Conservation (phyloP, 2,797 vertebrate genomes). For the Lithobates sylvaticus region DNA sequence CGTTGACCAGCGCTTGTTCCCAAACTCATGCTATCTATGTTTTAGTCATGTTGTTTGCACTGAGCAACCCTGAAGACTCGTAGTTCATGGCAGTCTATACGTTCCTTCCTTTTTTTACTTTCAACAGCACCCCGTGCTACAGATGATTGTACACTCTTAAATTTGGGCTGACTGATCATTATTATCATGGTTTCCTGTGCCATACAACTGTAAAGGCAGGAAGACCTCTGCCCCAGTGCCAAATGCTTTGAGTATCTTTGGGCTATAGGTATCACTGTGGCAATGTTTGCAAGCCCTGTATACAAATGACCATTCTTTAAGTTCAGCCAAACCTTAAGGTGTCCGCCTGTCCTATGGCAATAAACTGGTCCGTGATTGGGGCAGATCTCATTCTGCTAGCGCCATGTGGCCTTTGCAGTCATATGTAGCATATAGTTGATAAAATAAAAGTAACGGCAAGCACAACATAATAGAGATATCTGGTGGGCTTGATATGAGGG, state of each 20-base stretch:
- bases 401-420: conserved; percentile 57
- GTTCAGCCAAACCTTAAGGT: conserved; percentile 19
- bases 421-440: conserved; percentile 58
- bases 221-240: conserved; percentile 51
- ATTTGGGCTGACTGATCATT: background rate
- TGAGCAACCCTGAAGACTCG: conserved; percentile 13
- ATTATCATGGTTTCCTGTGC: conserved; percentile 38
- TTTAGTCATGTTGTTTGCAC: conserved; percentile 17
- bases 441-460: conserved; percentile 37
- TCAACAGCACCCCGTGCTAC: conserved; percentile 24
- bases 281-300: conserved; percentile 16
- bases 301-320: conserved; percentile 6
- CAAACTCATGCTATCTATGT: conserved; percentile 1
- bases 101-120: conserved; percentile 20
- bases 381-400: conserved; percentile 22
- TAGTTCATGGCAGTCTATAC: background rate
- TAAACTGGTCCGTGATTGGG: conserved; percentile 43
- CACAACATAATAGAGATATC: conserved; percentile 53
- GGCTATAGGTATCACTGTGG: conserved; percentile 46
- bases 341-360: conserved; percentile 49
- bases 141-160: conserved; percentile 28
- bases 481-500: conserved; percentile 16
- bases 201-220: conserved; percentile 42
- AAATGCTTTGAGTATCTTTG: conserved; percentile 38
- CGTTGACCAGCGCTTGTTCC: conserved; percentile 19